Conservation (phyloP, 2,113 vertebrate species). For the Cromileptes altivelis region DNA sequence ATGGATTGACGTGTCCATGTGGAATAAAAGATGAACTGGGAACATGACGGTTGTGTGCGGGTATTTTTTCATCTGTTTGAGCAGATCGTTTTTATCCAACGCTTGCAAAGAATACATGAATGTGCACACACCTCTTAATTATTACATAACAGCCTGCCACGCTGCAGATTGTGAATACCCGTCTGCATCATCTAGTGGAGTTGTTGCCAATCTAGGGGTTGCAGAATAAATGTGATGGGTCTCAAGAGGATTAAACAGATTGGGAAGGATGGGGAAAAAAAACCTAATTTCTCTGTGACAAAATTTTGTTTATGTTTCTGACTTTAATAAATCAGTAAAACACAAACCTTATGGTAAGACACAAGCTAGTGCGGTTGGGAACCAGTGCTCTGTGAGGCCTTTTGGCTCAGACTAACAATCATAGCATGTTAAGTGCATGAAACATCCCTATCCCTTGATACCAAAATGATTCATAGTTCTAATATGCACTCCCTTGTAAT, state of each 20-base stretch:
- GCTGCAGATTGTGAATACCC: not conserved
- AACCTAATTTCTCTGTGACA: too few relatives aligned
- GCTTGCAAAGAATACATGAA: not conserved
- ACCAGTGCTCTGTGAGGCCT: not conserved
- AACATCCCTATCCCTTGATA: not conserved
- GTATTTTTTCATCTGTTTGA: slow-evolving; percentile 2
- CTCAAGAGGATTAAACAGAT: not conserved
- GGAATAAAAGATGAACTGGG: not conserved
- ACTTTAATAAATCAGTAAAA: not conserved
- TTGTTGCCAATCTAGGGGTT: not conserved
- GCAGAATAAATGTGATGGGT: not conserved
- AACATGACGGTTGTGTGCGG: not conserved
- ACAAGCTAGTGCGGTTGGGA: not conserved
- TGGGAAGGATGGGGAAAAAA: not conserved
- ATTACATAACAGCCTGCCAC: slow-evolving; percentile 6
- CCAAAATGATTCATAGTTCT: slow-evolving; percentile 3
- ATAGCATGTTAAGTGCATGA: slow-evolving; percentile 1
- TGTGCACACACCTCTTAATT: not conserved
- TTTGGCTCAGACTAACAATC: not conserved
- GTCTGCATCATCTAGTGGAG: not conserved
- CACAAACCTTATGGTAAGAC: not conserved
- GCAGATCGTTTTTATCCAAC: slow-evolving; percentile 1
- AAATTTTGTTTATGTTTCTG: too few relatives aligned
- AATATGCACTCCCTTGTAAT: not conserved
- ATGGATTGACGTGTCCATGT: not conserved